Base-by-base conservation (phyloP, 1,140 invertebrate genomes). In the Heliconius himera region DNA sequence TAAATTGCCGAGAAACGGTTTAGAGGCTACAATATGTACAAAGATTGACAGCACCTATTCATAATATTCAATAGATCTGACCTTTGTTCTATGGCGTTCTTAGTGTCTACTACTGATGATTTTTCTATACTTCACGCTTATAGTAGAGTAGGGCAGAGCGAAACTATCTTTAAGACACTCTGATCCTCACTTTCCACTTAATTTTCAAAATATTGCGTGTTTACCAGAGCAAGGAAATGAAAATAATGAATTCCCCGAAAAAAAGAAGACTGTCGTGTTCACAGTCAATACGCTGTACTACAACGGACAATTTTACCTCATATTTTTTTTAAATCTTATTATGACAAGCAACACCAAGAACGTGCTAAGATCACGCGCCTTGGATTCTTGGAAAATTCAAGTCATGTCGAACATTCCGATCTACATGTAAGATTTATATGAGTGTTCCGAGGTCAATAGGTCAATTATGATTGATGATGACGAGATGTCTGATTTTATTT, bases 401-500 rank as follows among this genome's bases (percentile, higher is more conserved):
- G 75, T 81, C 79, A 38, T 77, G 79, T 77, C 66, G 71, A 22
- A 76, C 71, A 60, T 77, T 74, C 72, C 70, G 79, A 76, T 81
- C 76, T 78, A 76, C 73, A 78, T 78, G 80, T 78, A 78, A 51
- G 76, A 81, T 81, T 81, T 81, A 73, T 81, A 78, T 33, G 80
- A 76, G 79, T 80, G 80, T 75, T 46, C 80, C 26, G 38, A 76
- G 80, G 80, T 81, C 80, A 81, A 76, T 76, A 74, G 80, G 80
- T 81, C 77, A 81, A 78, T 78, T 81, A 81, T 81, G 80, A 81
- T 81, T 81, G 80, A 81, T 81, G 77, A 81, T 78, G 79, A 76
- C 80, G 76, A 78, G 70, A 75, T 66, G 76, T 76, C 77, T 16
- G 77, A 75, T 81, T 81, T 81, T 81, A 81, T 81, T 78, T 81